Percentiles rank a stretch among this genome's conserved stretches.
Evolutionary conservation across 92 coral and sea anemone genomes (phyloP).

Genomic region (Zoanthus sansibaricus): DNA sequence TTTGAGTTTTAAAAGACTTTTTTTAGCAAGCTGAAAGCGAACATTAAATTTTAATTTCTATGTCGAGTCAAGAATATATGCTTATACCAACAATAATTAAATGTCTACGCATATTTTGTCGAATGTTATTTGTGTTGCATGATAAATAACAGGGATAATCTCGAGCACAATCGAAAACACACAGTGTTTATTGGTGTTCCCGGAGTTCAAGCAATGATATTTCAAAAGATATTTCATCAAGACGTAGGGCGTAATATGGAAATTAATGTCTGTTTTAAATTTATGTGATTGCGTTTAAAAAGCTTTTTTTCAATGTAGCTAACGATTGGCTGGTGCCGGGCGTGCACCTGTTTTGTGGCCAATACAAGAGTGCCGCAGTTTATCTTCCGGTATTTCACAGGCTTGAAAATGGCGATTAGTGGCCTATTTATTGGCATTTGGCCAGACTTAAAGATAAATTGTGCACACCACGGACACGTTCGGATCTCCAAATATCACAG

Average conservation of each 20-base stretch:
- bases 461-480: constrained; percentile 43
- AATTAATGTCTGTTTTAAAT: constrained; percentile 66
- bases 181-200: constrained; percentile 56
- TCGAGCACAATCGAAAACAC: constrained; percentile 66
- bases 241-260: constrained; percentile 66
- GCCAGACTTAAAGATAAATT: constrained; percentile 43
- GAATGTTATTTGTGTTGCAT: constrained; percentile 68
- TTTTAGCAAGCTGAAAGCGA: constrained; percentile 5
- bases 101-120: constrained; percentile 6
- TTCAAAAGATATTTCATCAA: constrained; percentile 55
- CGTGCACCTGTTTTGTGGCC: constrained; percentile 47
- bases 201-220: constrained; percentile 45
- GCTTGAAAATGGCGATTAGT: constrained; percentile 51
- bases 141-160: constrained; percentile 67
- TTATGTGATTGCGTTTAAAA: constrained; percentile 66
- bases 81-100: constrained; percentile 17
- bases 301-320: constrained; percentile 24
- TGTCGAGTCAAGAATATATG: background rate
- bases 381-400: constrained; percentile 42
- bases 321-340: constrained; percentile 16
- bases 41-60: constrained; percentile 44
- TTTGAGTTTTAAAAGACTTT: constrained; percentile 16
- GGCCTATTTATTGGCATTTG: constrained; percentile 54
- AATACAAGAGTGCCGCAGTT: constrained; percentile 32
- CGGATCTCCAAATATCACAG: constrained; percentile 33